phyloP scores from a whole-genome alignment of 2,888 invertebrate genomes.

The Copidosoma aretas region DNA sequence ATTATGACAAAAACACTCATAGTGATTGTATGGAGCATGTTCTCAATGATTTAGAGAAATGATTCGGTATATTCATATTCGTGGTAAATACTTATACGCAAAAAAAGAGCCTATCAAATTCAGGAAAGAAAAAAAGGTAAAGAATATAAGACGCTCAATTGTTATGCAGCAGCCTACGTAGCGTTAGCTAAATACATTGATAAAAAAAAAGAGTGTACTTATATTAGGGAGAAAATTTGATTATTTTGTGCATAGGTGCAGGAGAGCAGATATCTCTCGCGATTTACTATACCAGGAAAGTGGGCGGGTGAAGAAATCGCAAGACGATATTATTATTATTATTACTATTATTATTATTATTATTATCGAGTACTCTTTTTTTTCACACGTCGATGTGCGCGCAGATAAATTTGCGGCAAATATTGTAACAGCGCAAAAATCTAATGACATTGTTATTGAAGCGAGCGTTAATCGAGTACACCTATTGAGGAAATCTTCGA shows the following conservation, averaged over 20 bases:
- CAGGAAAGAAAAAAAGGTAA: not conserved
- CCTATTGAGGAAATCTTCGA: not conserved
- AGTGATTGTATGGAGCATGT: too few species aligned
- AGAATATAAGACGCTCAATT: too few species aligned
- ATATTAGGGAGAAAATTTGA: too few species aligned
- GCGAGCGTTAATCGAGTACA: not conserved
- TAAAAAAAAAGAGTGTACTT: not conserved
- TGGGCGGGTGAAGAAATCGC: too few species aligned
- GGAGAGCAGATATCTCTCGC: too few species aligned
- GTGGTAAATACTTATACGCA: too few species aligned
- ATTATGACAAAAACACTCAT: too few species aligned
- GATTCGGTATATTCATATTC: too few species aligned
- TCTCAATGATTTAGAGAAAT: too few species aligned
- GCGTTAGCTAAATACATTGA: not conserved
- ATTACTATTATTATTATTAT: too few species aligned
- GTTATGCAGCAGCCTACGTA: not conserved
- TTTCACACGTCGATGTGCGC: slow-evolving; percentile 3
- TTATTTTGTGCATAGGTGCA: too few species aligned
- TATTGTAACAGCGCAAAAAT: not conserved
- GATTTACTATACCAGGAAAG: too few species aligned
- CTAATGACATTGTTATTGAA: not conserved
- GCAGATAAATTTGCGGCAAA: not conserved
- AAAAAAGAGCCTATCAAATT: not conserved
- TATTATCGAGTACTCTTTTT: not conserved
- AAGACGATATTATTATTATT: not conserved